Evolutionary conservation across 2,888 invertebrate species (phyloP), one percentile per base, ranked within the genome.

Genomic region (Dastarcus helophoroides): DNA sequence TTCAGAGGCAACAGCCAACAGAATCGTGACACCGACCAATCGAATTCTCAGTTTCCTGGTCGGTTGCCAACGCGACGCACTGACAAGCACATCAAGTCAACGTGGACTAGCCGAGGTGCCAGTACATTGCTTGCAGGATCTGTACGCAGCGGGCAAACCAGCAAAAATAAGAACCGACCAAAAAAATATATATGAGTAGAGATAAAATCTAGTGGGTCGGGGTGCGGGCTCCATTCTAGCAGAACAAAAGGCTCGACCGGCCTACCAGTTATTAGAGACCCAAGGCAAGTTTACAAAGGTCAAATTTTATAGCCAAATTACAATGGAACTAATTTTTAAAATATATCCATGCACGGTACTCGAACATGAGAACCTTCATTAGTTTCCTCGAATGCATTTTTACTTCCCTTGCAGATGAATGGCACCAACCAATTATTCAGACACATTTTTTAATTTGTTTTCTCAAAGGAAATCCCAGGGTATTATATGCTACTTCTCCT

Each of bases 161-260:
- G 59, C 60, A 61, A 61, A 61, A 61, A 60, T 60, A 56, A 59
- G 58, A 58, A 57, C 56, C 57, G 57, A 56, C 56, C 55, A 47
- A 59, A 56, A 57, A 58, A 57, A 58, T 53, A 54, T 56, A 56
- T 54, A 55, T 54, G 54, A 53, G 56, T 50, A 50, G 44, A 56
- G 60, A 60, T 60, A 60, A 60, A 60, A 62, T 60, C 60, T 58
- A 51, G 55, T 56, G 56, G 58, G 58, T 53, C 53, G 56, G 58
- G 54, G 57, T 54, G 56, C 52, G 52, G 53, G 54, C 48, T 50
- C 42, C 48, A 45, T 50, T 48, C 50, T 54, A 47, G 51, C 54
- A 51, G 56, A 57, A 59, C 58, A 60, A 60, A 58, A 58, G 57
- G 52, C 42, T 49, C 42, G 49, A 48, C 49, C 53, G 49, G 54